A percentile compares a stretch with the other conserved stretches of the same genome.
phyloP scores from a whole-genome alignment of 2,888 invertebrate species.

The Diaphora mendica region DNA sequence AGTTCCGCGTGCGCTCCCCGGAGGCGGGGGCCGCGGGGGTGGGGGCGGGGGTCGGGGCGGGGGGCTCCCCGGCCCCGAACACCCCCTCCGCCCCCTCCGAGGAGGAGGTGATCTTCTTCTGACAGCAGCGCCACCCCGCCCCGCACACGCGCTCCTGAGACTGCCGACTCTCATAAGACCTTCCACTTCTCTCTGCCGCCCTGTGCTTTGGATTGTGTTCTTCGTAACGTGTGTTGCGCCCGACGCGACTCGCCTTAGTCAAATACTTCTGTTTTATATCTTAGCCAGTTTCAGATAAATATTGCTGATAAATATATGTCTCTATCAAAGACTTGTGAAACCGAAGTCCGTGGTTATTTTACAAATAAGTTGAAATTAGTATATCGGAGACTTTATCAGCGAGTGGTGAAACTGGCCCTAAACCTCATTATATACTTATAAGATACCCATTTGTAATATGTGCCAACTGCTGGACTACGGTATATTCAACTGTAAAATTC shows the following conservation, averaged over 20 bases:
- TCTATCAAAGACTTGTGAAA: no score
- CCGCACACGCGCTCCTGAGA: constrained; percentile 75
- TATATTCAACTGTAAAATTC: neutral
- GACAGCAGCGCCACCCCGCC: constrained; percentile 75
- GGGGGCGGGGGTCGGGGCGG: constrained; percentile 61
- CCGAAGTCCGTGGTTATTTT: no score
- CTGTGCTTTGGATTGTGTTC: constrained; percentile 35
- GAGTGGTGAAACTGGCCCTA: no score
- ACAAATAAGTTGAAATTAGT: no score
- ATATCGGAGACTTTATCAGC: no score
- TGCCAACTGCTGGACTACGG: neutral
- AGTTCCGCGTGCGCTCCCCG: constrained; percentile 88
- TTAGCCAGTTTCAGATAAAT: no score
- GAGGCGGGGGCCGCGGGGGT: constrained; percentile 52
- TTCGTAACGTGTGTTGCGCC: constrained; percentile 3
- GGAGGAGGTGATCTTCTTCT: constrained; percentile 90
- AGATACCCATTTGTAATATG: neutral
- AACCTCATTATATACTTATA: neutral
- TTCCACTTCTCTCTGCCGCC: constrained; percentile 49
- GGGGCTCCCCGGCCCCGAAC: constrained; percentile 39
- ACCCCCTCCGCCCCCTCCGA: constrained; percentile 62
- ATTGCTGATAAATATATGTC: no score
- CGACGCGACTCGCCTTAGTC: neutral
- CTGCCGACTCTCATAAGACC: constrained; percentile 76
- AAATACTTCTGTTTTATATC: neutral